Conservation (phyloP, 2,797 vertebrate species). For the Poliocrania exsul region DNA sequence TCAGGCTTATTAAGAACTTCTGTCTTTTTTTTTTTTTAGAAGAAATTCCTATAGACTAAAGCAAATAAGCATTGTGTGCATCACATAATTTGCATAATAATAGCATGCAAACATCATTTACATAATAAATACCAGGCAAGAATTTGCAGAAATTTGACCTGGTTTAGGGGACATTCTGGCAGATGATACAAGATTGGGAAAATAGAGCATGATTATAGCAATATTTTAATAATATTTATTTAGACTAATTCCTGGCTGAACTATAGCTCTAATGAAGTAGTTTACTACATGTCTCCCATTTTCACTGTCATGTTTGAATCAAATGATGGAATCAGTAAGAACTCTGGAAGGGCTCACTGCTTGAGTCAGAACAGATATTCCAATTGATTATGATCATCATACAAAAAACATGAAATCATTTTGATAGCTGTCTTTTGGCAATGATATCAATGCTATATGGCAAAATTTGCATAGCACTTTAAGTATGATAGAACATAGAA, state of each 20-base stretch:
- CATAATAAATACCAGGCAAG: background rate
- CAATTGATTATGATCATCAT: background rate
- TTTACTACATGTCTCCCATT: background rate
- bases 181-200: background rate
- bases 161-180: background rate
- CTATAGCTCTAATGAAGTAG: background rate
- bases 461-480: background rate
- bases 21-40: background rate
- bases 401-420: background rate
- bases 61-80: background rate
- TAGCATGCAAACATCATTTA: background rate
- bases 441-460: background rate
- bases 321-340: background rate
- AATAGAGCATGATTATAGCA: background rate
- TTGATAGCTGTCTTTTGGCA: background rate
- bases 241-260: background rate
- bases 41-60: background rate
- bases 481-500: background rate
- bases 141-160: background rate
- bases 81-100: background rate
- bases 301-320: background rate
- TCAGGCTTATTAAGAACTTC: background rate
- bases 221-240: background rate
- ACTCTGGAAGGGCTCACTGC: background rate
- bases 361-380: background rate